Evolutionary conservation across 37 sponge, comb jelly and placozoan genomes (phyloP).

Genomic region (Amphimedon queenslandica): DNA sequence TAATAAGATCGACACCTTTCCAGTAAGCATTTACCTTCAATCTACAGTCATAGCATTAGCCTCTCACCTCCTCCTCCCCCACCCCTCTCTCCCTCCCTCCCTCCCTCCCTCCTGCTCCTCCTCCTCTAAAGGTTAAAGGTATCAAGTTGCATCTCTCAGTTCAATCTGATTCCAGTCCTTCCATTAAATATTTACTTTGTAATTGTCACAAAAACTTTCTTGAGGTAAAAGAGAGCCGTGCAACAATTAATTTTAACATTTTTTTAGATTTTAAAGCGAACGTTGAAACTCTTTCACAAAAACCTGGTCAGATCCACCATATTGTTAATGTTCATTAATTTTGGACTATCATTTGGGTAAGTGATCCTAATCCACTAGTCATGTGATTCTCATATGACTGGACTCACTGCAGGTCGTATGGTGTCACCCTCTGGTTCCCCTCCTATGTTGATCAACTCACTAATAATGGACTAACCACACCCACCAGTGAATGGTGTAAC

Average conservation of each 20-base stretch:
- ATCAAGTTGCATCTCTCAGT: too few relatives aligned
- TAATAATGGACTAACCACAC: not conserved
- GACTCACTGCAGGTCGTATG: slow-evolving; percentile 43
- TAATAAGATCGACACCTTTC: too few relatives aligned
- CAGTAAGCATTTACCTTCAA: too few relatives aligned
- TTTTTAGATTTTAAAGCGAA: slow-evolving; percentile 15
- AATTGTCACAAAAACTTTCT: too few relatives aligned
- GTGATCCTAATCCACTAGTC: slow-evolving; percentile 3
- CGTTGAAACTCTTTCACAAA: slow-evolving; percentile 17
- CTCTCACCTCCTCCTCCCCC: too few relatives aligned
- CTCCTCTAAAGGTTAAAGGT: too few relatives aligned
- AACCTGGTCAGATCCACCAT: slow-evolving; percentile 27
- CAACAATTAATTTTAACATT: not conserved
- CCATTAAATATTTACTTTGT: too few relatives aligned
- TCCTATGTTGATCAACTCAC: slow-evolving; percentile 50
- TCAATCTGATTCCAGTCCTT: too few relatives aligned
- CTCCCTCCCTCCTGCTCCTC: too few relatives aligned
- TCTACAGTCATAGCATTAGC: too few relatives aligned
- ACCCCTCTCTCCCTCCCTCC: too few relatives aligned
- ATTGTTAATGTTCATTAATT: slow-evolving; percentile 30
- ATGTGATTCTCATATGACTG: not conserved
- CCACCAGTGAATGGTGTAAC: slow-evolving; percentile 16
- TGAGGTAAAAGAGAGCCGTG: too few relatives aligned
- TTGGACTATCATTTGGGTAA: slow-evolving; percentile 66
- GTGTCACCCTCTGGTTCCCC: slow-evolving; percentile 69